Conservation (phyloP, 2,113 vertebrate species). For the Chroicocephalus ridibundus region DNA sequence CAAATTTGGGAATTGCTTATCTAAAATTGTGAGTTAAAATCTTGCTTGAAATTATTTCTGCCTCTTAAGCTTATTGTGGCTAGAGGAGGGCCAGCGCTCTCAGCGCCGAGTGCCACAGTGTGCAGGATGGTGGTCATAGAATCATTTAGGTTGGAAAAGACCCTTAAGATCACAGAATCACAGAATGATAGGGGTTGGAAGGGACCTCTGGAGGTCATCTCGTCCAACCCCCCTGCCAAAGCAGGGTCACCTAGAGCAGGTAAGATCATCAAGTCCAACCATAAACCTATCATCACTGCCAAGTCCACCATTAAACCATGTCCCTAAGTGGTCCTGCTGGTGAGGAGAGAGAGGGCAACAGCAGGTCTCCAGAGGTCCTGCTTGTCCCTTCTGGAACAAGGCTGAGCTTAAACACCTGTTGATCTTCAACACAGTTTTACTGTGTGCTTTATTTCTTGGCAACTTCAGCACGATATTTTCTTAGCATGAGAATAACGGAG, state of each 20-base stretch:
- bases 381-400: not conserved
- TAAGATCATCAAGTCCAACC: not conserved
- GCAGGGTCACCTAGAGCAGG: no score
- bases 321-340: not conserved
- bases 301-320: not conserved
- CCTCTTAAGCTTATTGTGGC: not conserved
- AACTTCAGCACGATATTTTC: not conserved
- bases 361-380: not conserved
- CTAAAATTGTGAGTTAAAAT: not conserved
- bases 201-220: no score
- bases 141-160: not conserved
- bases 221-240: no score
- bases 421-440: not conserved
- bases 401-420: not conserved
- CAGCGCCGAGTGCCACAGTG: rapidly evolving
- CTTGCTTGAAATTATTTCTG: not conserved
- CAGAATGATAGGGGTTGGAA: no score
- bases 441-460: not conserved
- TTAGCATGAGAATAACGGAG: not conserved
- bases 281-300: not conserved
- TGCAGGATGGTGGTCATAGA: not conserved
- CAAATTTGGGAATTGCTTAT: not conserved
- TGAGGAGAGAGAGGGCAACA: not conserved
- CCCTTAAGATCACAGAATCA: not conserved
- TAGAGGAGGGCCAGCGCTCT: not conserved